phyloP scores from a whole-genome alignment of 2,888 invertebrate species.

The Blera fallax region DNA sequence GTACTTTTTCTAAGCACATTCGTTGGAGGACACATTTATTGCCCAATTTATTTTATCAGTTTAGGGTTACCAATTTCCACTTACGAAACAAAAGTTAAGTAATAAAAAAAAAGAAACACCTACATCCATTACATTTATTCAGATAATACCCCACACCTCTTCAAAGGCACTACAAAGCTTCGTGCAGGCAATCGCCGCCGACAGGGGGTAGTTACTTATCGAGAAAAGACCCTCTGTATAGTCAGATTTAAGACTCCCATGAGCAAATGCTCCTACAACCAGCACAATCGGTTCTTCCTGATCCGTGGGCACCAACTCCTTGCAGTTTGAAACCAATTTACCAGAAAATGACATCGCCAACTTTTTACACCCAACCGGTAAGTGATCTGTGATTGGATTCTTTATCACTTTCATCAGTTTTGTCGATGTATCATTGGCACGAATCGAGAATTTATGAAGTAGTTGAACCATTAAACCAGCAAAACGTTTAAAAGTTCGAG shows the following conservation, averaged over 20 bases:
- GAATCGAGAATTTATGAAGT: slow-evolving; percentile 95
- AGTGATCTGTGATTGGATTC: slow-evolving; percentile 96
- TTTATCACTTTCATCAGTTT: slow-evolving; percentile 97
- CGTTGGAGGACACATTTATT: no score
- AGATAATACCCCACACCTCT: slow-evolving; percentile 92
- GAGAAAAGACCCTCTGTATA: slow-evolving; percentile 95
- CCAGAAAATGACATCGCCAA: slow-evolving; percentile 94
- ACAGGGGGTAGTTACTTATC: slow-evolving; percentile 97
- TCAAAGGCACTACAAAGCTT: slow-evolving; percentile 98
- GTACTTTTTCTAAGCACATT: no score
- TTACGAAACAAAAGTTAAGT: no score
- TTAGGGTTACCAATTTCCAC: no score
- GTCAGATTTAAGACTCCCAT: slow-evolving; percentile 94
- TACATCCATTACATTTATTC: not conserved
- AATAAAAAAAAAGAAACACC: not conserved
- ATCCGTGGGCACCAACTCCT: slow-evolving; percentile 89
- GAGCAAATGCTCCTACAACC: slow-evolving; percentile 98
- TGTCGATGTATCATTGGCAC: slow-evolving; percentile 94
- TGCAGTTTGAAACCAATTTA: slow-evolving; percentile 86
- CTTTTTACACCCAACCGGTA: slow-evolving; percentile 96
- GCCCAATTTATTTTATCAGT: no score
- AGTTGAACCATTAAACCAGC: slow-evolving; percentile 99
- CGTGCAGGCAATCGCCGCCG: slow-evolving; percentile 97
- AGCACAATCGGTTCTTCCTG: slow-evolving; percentile 94
- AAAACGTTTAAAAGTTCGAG: slow-evolving; percentile 97